Base-by-base conservation (phyloP, 2,797 vertebrate species). In the Octomys mimax region DNA sequence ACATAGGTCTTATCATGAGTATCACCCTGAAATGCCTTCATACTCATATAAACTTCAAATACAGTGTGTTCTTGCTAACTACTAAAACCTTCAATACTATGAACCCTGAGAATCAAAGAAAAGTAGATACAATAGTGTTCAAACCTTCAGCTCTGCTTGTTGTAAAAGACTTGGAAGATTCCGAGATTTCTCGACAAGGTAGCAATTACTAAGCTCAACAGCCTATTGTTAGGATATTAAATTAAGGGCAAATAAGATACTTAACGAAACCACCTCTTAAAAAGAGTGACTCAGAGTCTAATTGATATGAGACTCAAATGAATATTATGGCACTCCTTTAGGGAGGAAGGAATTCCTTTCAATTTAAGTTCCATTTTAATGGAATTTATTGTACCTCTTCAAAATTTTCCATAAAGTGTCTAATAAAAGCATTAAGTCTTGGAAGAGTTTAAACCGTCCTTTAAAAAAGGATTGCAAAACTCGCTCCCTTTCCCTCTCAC, bases 231-330 rank as follows among this genome's bases (percentile, higher is more conserved):
- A 89, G 19, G 18, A 39, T 93, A 93, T 92, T 96, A 95, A 93
- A 95, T 95, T 95, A 95, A 94, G 54, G 70, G 89, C 89, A 95
- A 95, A 94, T 94, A 92, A 94, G 86, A 95, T 92, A 92, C 42
- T 87, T 81, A 94, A 91, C 64, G 64, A 87, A 92, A 95, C 59
- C 79, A 39, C 68, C 75, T 95, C 94, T 89, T 97, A 89, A 94
- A 95, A 95, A 93, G 73, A 79, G 79, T 95, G 92, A 96, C 79
- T 98, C 95, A 95, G 66, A 75, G 28, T 31, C 75, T 94, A 94
- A 96, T 89, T 93, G 87, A 97, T 96, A 83, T 96, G 96, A 95
- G 90, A 95, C 84, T 94, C 91, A 93, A 97, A 96, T 96, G 96
- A 94, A 96, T 70, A 79, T 68, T 80, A 70, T 70, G 57, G 42